phyloP scores from a whole-genome alignment of 1,140 invertebrate genomes.

The Choristoneura fumiferana region DNA sequence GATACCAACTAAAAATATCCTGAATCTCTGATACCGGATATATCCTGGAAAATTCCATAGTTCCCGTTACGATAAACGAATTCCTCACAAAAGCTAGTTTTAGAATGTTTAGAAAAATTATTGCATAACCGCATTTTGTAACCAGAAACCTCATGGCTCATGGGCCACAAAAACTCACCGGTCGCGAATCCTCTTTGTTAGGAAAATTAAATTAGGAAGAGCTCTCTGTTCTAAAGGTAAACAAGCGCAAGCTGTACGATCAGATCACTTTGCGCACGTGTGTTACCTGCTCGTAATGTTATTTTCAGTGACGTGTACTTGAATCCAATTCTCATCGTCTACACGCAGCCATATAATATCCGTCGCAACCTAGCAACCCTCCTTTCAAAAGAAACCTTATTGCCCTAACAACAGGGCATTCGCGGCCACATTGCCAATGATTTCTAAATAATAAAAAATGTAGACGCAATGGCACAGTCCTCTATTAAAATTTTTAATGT shows the following conservation, averaged over 20 bases:
- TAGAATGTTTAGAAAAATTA: no score
- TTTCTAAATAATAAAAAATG: not conserved
- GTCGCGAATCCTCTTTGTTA: no score
- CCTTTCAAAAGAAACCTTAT: slow-evolving; percentile 55
- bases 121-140: no score
- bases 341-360: slow-evolving; percentile 57
- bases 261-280: not conserved
- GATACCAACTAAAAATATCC: no score
- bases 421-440: slow-evolving; percentile 9
- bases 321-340: slow-evolving; percentile 56
- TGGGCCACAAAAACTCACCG: no score
- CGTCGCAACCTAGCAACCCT: slow-evolving; percentile 29
- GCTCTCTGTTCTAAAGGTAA: no score
- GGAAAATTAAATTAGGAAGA: no score
- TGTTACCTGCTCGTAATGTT: slow-evolving; percentile 36
- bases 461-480: not conserved
- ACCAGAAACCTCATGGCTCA: no score
- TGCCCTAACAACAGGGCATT: slow-evolving; percentile 34
- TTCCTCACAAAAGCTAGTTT: no score
- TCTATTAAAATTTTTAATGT: slow-evolving; percentile 9
- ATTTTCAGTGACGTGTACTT: slow-evolving; percentile 58
- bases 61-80: no score
- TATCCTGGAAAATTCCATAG: no score
- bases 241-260: not conserved
- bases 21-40: no score